Percentiles rank a stretch among this genome's conserved stretches.
These are phyloP conservation scores for Drosophila lacertosa DNA, from an alignment of 1,140 invertebrate genomes.

Conservation along the genomic window DNA sequence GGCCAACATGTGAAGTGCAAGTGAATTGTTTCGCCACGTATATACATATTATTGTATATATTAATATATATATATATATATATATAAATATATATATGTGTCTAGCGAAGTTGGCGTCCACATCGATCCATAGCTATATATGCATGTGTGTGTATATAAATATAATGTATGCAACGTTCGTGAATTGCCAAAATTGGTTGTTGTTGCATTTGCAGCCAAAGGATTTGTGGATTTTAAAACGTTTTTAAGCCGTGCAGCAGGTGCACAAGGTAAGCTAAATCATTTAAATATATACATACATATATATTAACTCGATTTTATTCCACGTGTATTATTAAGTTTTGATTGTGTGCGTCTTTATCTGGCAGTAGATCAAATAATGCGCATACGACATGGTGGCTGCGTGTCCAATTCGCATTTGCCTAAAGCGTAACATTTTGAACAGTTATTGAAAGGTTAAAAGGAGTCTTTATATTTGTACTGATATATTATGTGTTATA, in stretches of 20 bases:
- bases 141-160: conserved; percentile 34
- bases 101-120: conserved; percentile 5
- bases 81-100: conserved; percentile 8
- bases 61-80: conserved; percentile 19
- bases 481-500: background rate
- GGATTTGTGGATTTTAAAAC: conserved; percentile 82
- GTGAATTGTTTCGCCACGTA: conserved; percentile 30
- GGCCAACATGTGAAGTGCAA: conserved; percentile 49
- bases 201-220: conserved; percentile 82
- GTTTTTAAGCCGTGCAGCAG: conserved; percentile 61
- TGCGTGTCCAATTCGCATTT: conserved; percentile 53
- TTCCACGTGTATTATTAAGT: background rate
- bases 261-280: conserved; percentile 65
- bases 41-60: conserved; percentile 1
- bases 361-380: conserved; percentile 26
- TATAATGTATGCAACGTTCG: conserved; percentile 79
- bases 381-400: conserved; percentile 68
- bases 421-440: background rate
- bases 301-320: background rate
- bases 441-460: background rate
- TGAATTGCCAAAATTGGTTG: conserved; percentile 75
- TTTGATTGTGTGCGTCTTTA: background rate
- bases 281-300: background rate
- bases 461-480: background rate
- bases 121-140: conserved; percentile 13